Evolutionary conservation across 2,113 vertebrate genomes (phyloP).

Genomic region (Hemiscyllium ocellatum): DNA sequence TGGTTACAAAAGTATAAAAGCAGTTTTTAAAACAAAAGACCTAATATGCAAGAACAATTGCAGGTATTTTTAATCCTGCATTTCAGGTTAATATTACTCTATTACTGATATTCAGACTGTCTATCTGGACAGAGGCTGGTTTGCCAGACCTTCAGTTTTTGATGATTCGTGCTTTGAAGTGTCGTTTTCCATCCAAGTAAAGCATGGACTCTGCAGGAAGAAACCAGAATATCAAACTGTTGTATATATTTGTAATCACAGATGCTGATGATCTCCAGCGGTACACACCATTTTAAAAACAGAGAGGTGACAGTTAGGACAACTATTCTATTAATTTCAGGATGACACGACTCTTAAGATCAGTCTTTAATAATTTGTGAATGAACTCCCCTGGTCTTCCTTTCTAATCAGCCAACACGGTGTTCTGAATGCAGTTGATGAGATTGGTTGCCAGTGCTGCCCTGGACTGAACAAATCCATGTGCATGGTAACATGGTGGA

Average conservation of each 20-base stretch:
- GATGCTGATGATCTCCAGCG: background rate
- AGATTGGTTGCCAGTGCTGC: background rate
- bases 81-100: background rate
- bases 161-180: background rate
- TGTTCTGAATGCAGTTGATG: background rate
- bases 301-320: background rate
- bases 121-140: background rate
- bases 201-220: slow-evolving; percentile 83
- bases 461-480: background rate
- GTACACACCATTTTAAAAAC: background rate
- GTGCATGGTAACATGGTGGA: background rate
- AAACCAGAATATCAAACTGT: background rate
- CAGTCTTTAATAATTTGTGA: background rate
- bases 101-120: background rate
- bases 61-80: background rate
- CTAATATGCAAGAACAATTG: background rate
- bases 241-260: background rate
- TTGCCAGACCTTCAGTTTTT: background rate
- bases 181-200: slow-evolving; percentile 80
- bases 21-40: background rate
- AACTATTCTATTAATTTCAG: background rate
- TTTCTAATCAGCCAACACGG: background rate
- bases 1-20: background rate
- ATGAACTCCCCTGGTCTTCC: background rate
- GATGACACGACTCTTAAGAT: background rate